phyloP scores from a whole-genome alignment of 2,888 invertebrate genomes.

The Oscheius sp. region DNA sequence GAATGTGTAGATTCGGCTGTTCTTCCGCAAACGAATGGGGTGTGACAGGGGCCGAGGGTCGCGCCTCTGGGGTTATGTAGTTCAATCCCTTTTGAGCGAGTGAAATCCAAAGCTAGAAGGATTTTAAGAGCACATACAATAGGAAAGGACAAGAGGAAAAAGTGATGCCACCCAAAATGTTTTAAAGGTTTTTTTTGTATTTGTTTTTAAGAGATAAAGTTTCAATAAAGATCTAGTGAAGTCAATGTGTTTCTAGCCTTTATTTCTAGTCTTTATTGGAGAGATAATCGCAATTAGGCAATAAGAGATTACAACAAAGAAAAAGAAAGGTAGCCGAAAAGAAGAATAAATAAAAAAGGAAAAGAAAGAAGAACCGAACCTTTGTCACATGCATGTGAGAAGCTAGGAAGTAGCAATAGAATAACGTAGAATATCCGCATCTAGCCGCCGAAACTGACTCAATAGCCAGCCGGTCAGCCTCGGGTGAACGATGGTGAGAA shows the following conservation, averaged over 20 bases:
- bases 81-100: constrained; percentile 24
- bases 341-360: not conserved
- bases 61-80: constrained; percentile 36
- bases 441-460: constrained; percentile 20
- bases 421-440: constrained; percentile 8
- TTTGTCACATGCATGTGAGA: constrained; percentile 3
- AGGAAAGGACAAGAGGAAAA: constrained; percentile 7
- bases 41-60: constrained; percentile 22
- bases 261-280: no score
- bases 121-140: no score
- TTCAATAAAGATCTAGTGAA: no score
- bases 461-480: not conserved
- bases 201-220: no score
- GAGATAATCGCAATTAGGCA: not conserved
- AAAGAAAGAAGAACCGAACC: constrained; percentile 23
- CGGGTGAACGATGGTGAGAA: not conserved
- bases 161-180: no score
- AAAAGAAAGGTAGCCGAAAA: constrained; percentile 9
- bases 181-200: no score
- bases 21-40: constrained; percentile 25
- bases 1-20: constrained; percentile 19
- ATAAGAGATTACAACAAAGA: no score
- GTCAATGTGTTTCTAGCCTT: no score
- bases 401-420: not conserved
- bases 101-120: constrained; percentile 7